phyloP scores from a whole-genome alignment of 1,140 invertebrate genomes.

The Trichonephila clavata region DNA sequence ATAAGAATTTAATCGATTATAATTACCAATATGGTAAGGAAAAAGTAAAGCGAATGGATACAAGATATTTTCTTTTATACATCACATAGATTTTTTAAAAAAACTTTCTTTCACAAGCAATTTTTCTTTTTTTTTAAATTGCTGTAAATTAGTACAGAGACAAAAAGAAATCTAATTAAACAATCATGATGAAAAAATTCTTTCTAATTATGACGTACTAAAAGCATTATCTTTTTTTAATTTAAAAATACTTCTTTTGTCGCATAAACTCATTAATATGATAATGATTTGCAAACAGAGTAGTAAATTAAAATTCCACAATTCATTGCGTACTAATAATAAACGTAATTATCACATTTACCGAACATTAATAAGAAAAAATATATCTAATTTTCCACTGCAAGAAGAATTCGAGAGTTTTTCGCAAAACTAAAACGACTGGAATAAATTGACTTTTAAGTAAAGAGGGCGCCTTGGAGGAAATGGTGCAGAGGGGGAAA shows the following conservation, averaged over 20 bases:
- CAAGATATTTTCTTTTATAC: background rate
- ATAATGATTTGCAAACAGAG: constrained; percentile 6
- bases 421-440: background rate
- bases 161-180: background rate
- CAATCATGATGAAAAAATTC: background rate
- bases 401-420: background rate
- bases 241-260: background rate
- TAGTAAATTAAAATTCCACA: constrained; percentile 8
- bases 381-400: background rate
- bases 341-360: background rate
- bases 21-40: background rate
- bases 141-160: background rate
- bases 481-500: background rate
- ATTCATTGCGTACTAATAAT: background rate
- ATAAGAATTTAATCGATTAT: background rate
- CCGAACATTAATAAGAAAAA: background rate
- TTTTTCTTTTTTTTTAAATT: background rate
- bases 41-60: background rate
- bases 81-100: background rate
- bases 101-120: too few species aligned
- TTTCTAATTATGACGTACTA: background rate
- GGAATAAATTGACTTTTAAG: constrained; percentile 5
- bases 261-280: background rate
- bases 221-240: background rate
- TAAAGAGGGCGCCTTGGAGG: background rate